A percentile compares a stretch with the other conserved stretches of the same genome.
Evolutionary conservation across 2,113 vertebrate species (phyloP).

Genomic region (Urocolius indicus): DNA sequence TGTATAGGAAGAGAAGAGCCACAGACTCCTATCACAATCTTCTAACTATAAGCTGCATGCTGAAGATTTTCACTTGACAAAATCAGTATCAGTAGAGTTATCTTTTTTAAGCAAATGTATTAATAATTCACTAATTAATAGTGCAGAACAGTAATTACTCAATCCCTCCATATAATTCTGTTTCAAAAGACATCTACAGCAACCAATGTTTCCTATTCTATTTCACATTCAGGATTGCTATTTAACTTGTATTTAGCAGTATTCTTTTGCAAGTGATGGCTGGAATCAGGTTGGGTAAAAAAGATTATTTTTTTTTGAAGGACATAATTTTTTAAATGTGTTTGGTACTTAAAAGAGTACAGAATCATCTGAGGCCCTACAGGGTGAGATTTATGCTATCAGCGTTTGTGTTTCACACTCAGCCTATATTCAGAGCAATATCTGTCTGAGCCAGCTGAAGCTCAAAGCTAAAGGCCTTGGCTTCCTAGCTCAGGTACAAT

Average conservation of each 20-base stretch:
- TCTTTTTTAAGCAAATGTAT: background rate
- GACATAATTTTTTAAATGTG: background rate
- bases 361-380: background rate
- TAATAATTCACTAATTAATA: background rate
- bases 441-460: background rate
- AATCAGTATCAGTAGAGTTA: background rate
- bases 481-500: background rate
- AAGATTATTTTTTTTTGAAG: background rate
- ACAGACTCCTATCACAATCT: fast-evolving
- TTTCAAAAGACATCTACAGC: background rate
- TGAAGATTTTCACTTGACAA: background rate
- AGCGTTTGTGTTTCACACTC: background rate
- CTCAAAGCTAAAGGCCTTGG: background rate
- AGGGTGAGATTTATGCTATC: constrained; percentile 1
- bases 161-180: background rate
- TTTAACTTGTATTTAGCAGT: background rate
- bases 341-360: constrained; percentile 22
- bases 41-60: background rate
- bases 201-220: background rate
- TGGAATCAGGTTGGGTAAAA: background rate
- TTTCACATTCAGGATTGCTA: background rate
- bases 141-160: background rate
- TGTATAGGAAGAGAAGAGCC: background rate
- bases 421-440: background rate
- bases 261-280: background rate